Evolutionary conservation across 2,797 vertebrate species (phyloP).

Genomic region (Mionectes olivaceus): DNA sequence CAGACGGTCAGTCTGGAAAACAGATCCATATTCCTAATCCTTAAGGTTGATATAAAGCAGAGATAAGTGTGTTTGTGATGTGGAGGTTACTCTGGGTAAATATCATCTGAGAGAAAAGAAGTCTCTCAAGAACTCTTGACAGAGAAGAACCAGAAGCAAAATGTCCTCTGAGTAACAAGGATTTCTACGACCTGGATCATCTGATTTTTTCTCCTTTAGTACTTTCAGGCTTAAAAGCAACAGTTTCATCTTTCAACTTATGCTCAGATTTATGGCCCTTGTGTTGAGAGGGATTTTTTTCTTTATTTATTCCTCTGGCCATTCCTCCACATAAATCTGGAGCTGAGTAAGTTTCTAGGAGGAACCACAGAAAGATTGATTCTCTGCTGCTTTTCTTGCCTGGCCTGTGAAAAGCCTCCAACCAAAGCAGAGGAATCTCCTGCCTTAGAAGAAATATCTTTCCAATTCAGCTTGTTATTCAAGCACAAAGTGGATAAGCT

Average conservation of each 20-base stretch:
- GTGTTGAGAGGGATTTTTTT: not conserved
- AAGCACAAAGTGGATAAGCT: slow-evolving; percentile 36
- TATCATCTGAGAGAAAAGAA: slow-evolving; percentile 2
- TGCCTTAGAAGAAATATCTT: not conserved
- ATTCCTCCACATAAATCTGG: not conserved
- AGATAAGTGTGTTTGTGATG: slow-evolving; percentile 71
- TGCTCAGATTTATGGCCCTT: not conserved
- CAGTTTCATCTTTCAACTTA: not conserved
- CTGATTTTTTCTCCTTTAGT: not conserved
- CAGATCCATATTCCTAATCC: slow-evolving; percentile 80
- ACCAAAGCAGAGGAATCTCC: not conserved
- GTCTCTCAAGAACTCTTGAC: slow-evolving; percentile 28
- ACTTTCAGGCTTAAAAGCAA: not conserved
- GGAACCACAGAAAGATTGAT: not conserved
- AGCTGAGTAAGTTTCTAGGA: not conserved
- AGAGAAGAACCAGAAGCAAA: slow-evolving; percentile 11
- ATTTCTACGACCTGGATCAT: not conserved
- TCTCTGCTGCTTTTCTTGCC: not conserved
- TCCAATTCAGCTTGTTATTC: slow-evolving; percentile 25
- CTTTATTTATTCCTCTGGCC: not conserved
- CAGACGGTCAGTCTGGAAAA: slow-evolving; percentile 83
- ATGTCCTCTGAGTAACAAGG: not conserved
- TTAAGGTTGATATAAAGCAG: slow-evolving; percentile 74
- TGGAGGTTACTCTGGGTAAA: slow-evolving; percentile 66
- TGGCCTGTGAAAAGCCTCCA: not conserved